Base-by-base conservation (phyloP, 1,140 invertebrate genomes). In the Atopsyche davidsoni region DNA sequence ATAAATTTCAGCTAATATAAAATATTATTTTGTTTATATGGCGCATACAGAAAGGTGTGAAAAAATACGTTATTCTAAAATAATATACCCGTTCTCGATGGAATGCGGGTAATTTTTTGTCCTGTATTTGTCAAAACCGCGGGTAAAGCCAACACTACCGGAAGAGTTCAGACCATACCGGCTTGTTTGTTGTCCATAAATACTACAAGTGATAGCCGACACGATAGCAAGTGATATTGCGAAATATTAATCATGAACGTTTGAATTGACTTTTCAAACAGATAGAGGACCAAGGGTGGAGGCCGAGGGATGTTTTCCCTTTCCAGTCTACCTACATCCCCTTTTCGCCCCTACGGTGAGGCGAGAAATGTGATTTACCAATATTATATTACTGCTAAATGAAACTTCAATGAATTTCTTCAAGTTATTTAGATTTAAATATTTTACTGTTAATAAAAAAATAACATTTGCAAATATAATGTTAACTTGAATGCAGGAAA, bases 21-120 rank as follows among this genome's bases (percentile, higher is more conserved):
- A n/a, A n/a, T n/a, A n/a, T n/a, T n/a, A n/a, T n/a, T n/a, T n/a
- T n/a, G n/a, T n/a, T n/a, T n/a, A n/a, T n/a, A n/a, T n/a, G n/a
- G n/a, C n/a, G n/a, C n/a, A n/a, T n/a, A n/a, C n/a, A n/a, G n/a
- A n/a, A n/a, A n/a, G n/a, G n/a, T n/a, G n/a, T n/a, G n/a, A n/a
- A n/a, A n/a, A n/a, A 34, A 34, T 34, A 34, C 16, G 32, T 34
- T 34, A 13, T 34, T 34, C n/a, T 34, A 13, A 34, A 34, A 34
- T n/a, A 16, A 11, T 16, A 3, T 34, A 34, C 11, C n/a, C n/a
- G 32, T 34, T 16, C 3, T 4, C n/a, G n/a, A n/a, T n/a, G n/a
- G n/a, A n/a, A n/a, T n/a, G n/a, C n/a, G n/a, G n/a, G n/a, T n/a
- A n/a, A n/a, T n/a, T n/a, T n/a, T n/a, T n/a, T n/a, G n/a, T n/a